Conservation (phyloP, 2,888 invertebrate species). For the Microplitis manilae region DNA sequence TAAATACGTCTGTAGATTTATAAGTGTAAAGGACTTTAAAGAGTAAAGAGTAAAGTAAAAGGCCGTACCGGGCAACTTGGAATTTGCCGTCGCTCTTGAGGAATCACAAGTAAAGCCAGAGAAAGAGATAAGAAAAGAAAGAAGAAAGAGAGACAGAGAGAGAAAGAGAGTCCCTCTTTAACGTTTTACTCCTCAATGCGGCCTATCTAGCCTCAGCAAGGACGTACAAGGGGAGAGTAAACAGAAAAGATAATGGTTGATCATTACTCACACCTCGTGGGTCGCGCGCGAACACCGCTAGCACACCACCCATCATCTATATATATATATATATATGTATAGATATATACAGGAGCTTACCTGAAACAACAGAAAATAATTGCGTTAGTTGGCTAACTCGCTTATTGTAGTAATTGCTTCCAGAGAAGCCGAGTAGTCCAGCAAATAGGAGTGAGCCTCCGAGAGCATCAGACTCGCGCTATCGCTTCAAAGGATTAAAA, state of each 20-base stretch:
- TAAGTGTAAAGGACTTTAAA: neutral
- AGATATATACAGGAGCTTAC: slow-evolving; percentile 53
- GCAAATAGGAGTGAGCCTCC: neutral
- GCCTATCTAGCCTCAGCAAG: slow-evolving; percentile 51
- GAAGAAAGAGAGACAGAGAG: neutral
- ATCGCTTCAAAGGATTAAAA: slow-evolving; percentile 27
- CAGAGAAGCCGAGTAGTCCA: slow-evolving; percentile 10
- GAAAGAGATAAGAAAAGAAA: neutral
- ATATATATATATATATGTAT: neutral
- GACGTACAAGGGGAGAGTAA: slow-evolving; percentile 57
- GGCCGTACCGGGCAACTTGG: neutral
- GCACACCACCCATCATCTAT: slow-evolving; percentile 40
- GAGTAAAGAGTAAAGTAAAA: neutral
- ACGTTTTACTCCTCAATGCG: slow-evolving; percentile 39
- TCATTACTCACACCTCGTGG: slow-evolving; percentile 61
- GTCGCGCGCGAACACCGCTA: slow-evolving; percentile 34
- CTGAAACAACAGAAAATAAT: slow-evolving; percentile 66
- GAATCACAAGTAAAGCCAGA: neutral
- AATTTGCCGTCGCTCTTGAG: neutral
- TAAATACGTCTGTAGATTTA: neutral
- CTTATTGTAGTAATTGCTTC: slow-evolving; percentile 42
- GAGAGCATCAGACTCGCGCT: neutral
- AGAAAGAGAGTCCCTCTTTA: neutral
- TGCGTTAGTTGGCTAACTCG: slow-evolving; percentile 56
- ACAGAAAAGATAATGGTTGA: slow-evolving; percentile 63